Evolutionary conservation across 1,140 invertebrate species (phyloP), one percentile per base, ranked within the genome.

Genomic region (Brachionus rubens): DNA sequence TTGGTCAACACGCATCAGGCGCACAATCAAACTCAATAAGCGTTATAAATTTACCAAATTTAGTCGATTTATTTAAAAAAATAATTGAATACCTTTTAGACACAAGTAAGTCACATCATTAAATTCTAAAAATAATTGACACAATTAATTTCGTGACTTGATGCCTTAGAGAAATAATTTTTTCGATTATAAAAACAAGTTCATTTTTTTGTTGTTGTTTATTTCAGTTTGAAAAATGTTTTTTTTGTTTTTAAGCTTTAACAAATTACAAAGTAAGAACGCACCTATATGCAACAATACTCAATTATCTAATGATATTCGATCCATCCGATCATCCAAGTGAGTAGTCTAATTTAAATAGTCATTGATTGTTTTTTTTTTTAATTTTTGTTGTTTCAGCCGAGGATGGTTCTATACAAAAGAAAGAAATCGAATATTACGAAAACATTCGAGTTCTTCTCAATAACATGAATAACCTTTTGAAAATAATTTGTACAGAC

Each of bases 241-340:
- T 19, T 14, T 46, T 65, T 65, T 65, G 21, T 10, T 1, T 43
- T 65, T 28, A n/a, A 65, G 46, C 68, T 16, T 24, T 72, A 46
- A 72, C 46, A 19, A 72, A 72, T 16, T 72, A 26, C 26, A 72
- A 72, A 72, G 50, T 72, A 10, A 48, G 68, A 48, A 72, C 68
- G 26, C 46, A 72, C 14, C 24, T 72, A 14, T 72, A 72, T 7
- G 68, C 68, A 54, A 36, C 68, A 4, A 50, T 72, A 33, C 16
- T 50, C 9, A 72, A 54, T 26, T 54, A 72, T 21, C 3, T 72
- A 24, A 50, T 48, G 46, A 48, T 72, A 40, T 48, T 72, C 33
- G 68, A 72, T 9, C 0, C 12, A 7, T 40, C 33, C 12, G 54
- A 59, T 19, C 54, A 59, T 21, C 59, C 59, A 46, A 21, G 59